These are phyloP conservation scores for Gymnorhina tibicen DNA, from an alignment of 2,113 vertebrate species.

Conservation along the genomic window DNA sequence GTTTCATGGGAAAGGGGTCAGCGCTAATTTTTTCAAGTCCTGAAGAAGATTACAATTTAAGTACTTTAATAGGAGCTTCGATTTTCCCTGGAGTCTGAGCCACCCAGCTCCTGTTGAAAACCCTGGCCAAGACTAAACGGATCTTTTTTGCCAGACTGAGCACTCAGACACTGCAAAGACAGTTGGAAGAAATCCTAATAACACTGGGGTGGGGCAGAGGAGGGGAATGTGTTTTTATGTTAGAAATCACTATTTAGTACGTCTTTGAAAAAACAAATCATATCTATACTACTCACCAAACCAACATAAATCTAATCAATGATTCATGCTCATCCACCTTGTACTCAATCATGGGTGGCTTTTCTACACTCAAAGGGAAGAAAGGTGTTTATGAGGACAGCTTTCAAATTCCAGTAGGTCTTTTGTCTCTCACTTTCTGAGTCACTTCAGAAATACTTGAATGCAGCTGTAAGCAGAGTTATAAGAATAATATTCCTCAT, in stretches of 20 bases:
- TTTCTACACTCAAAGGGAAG: neutral
- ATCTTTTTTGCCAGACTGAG: neutral
- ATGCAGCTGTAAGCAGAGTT: neutral
- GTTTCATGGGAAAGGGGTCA: neutral
- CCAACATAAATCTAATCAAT: neutral
- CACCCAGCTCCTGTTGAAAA: neutral
- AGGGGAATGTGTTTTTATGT: neutral
- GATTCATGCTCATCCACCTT: neutral
- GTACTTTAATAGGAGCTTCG: neutral
- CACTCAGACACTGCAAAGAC: neutral
- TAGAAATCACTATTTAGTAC: neutral
- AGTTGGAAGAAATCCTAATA: neutral
- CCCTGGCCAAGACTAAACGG: neutral
- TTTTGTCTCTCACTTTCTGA: neutral
- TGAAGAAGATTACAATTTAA: neutral
- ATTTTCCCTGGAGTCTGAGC: neutral
- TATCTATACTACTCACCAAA: neutral
- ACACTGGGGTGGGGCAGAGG: neutral
- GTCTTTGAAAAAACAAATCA: neutral
- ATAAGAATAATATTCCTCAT: neutral
- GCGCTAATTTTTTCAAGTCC: neutral
- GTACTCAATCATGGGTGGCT: neutral
- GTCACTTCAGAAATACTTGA: neutral
- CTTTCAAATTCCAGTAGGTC: neutral
- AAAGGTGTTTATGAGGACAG: neutral